Base-by-base conservation (phyloP, 2,888 invertebrate species). In the Tenthredo mesomela region DNA sequence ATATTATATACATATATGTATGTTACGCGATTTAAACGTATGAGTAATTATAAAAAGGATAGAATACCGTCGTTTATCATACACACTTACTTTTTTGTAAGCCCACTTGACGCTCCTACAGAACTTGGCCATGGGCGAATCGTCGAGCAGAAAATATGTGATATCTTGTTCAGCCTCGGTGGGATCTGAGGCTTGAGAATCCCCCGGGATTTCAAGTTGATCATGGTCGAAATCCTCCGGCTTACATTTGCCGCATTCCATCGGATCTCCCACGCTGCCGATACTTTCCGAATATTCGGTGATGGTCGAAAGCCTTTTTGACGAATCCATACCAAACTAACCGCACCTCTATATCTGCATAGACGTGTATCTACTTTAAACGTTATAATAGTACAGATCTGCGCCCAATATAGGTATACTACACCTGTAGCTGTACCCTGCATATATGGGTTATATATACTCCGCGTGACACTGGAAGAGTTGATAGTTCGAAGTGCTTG, bases 51-150 rank as follows among this genome's bases (percentile, higher is more conserved):
- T 1, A 50, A n/a, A 54, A n/a, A 4, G 50, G 18, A 6, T 54
- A n/a, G 0, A 61, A 9, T 7, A 21, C 9, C 61, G 61, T 54
- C 47, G 73, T 12, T 73, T 40, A 73, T 18, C 73, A n/a, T n/a
- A 1, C 71, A 21, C 71, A 90, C 91, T 90, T 87, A 92, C 92
- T 89, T 91, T 92, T 87, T 91, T 90, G 87, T 90, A 90, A 89
- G 91, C 89, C 92, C 91, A 91, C 88, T 91, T 91, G 89, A 89
- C 87, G 89, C 90, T 89, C 9, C 90, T 88, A 43, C 89, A 88
- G 86, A 91, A 92, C 83, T 89, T 90, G 50, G 89, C 91, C 90
- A 90, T 89, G 77, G 91, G 91, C 85, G 90, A 91, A 87, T 92
- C 90, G 87, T 92, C 91, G 84, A 90, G 86, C 85, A 91, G 89